Conservation (phyloP, 2,888 invertebrate genomes). For the Morpho deidamia region DNA sequence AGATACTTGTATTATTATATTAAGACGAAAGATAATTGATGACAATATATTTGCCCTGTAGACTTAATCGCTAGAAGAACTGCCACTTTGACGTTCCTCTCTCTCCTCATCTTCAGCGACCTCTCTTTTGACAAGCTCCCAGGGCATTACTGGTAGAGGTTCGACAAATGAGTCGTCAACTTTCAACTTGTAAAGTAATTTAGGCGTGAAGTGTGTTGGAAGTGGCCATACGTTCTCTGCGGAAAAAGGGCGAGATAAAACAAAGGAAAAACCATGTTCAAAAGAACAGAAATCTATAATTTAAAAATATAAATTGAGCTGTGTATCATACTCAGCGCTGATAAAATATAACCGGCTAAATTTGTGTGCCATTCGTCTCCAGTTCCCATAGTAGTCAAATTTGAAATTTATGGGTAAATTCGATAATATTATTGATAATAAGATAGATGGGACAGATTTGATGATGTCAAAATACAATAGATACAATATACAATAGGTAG, state of each 20-base stretch:
- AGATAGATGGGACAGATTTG: too few species aligned
- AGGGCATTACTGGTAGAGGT: constrained; percentile 66
- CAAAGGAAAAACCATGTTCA: background rate
- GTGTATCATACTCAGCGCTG: too few species aligned
- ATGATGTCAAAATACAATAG: too few species aligned
- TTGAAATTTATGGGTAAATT: too few species aligned
- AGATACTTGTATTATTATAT: background rate
- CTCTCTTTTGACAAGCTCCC: constrained; percentile 58
- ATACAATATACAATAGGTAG: too few species aligned
- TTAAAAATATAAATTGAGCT: too few species aligned
- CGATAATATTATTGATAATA: too few species aligned
- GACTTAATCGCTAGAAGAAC: constrained; percentile 48
- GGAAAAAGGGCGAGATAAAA: background rate
- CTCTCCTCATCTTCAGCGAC: constrained; percentile 37
- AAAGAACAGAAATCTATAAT: background rate
- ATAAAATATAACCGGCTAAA: too few species aligned
- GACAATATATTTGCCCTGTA: background rate
- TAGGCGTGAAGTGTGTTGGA: constrained; percentile 62
- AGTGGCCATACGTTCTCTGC: constrained; percentile 66
- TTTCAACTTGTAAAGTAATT: constrained; percentile 59
- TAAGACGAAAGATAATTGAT: too few species aligned
- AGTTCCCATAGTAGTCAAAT: too few species aligned
- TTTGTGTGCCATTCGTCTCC: too few species aligned
- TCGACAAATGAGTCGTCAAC: constrained; percentile 67
- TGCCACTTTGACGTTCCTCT: constrained; percentile 40